Conservation (phyloP, 2,113 vertebrate species). For the Salvelinus sp. region DNA sequence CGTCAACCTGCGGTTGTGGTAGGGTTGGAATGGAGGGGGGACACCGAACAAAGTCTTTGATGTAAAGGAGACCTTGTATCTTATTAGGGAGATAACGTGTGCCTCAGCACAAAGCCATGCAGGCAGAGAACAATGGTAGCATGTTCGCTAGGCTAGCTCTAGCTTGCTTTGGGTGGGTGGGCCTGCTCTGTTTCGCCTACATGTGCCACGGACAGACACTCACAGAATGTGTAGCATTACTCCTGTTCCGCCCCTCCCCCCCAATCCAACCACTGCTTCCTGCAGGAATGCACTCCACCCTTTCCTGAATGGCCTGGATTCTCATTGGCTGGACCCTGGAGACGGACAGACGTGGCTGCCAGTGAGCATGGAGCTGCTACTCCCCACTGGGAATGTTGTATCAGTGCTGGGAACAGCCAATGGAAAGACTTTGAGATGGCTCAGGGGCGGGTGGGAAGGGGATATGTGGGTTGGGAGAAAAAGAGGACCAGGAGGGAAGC, state of each 20-base stretch:
- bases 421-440: slow-evolving; percentile 41
- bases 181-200: slow-evolving; percentile 48
- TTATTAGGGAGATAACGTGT: slow-evolving; percentile 54
- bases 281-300: slow-evolving; percentile 75
- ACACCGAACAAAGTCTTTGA: slow-evolving; percentile 20
- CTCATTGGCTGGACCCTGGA: slow-evolving; percentile 50
- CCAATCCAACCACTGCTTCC: slow-evolving; percentile 56
- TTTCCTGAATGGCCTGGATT: slow-evolving; percentile 73
- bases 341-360: slow-evolving; percentile 52
- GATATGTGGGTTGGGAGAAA: slow-evolving; percentile 55
- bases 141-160: slow-evolving; percentile 15
- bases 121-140: slow-evolving; percentile 11
- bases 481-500: slow-evolving; percentile 32
- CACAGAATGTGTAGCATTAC: slow-evolving; percentile 75
- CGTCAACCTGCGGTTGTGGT: slow-evolving; percentile 10
- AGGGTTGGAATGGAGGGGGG: neutral
- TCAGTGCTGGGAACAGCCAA: slow-evolving; percentile 56
- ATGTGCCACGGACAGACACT: slow-evolving; percentile 55
- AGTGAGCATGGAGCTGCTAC: slow-evolving; percentile 38
- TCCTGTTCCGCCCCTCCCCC: slow-evolving; percentile 48
- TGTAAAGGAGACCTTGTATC: slow-evolving; percentile 48
- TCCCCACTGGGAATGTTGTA: slow-evolving; percentile 47
- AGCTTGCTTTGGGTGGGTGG: slow-evolving; percentile 50
- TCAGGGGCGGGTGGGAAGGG: slow-evolving; percentile 50
- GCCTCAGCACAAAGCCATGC: slow-evolving; percentile 12